These are phyloP conservation scores for Nasalis larvatus DNA, from an alignment of 2,113 vertebrate genomes.

Conservation along the genomic window DNA sequence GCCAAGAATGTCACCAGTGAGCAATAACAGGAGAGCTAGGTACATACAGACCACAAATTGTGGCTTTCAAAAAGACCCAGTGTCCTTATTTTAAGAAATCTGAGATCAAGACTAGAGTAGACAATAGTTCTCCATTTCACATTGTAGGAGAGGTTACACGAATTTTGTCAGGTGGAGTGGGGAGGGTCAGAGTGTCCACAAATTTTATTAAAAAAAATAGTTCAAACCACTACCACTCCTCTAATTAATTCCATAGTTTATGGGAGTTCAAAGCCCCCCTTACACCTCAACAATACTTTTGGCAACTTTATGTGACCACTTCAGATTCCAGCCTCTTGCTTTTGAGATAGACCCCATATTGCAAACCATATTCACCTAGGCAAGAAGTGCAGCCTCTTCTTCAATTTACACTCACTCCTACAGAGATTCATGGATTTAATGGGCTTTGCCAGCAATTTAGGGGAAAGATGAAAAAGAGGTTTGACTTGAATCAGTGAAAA, in stretches of 20 bases:
- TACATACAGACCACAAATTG: not conserved
- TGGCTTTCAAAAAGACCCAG: not conserved
- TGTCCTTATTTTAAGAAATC: slow-evolving; percentile 6
- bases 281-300: not conserved
- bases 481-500: not conserved
- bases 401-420: not conserved
- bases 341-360: not conserved
- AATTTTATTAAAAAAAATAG: not conserved
- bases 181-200: not conserved
- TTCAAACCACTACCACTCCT: not conserved
- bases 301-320: not conserved
- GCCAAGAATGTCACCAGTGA: not conserved
- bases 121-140: not conserved
- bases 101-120: not conserved
- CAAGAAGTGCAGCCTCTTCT: not conserved
- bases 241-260: not conserved
- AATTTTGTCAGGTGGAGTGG: not conserved
- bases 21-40: slow-evolving; percentile 19
- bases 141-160: not conserved
- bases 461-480: not conserved
- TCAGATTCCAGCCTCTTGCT: not conserved
- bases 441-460: not conserved
- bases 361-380: not conserved
- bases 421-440: not conserved
- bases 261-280: not conserved